Base-by-base conservation (phyloP, 2,797 vertebrate genomes). In the Scolopax rusticola region DNA sequence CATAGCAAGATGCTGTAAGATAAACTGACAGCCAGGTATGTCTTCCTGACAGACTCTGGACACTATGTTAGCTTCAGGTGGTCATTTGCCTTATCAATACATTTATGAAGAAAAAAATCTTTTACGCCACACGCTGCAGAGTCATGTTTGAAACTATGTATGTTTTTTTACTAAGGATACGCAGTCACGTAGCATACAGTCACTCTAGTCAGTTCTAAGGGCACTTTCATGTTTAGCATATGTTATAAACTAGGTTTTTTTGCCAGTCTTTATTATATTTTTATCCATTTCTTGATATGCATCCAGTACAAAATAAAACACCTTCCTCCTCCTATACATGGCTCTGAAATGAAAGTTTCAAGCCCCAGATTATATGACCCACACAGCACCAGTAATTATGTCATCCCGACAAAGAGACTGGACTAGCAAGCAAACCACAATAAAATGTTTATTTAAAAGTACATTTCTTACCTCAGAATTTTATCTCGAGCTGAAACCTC, bases 401-500 rank as follows among this genome's bases (percentile, higher is more conserved):
- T 51, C 9, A 90, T 21, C 23, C 21, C 4, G 8, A 51, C 83
- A 59, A 71, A 38, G 18, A 88, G 43, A 68, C 0, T 17, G 19
- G 16, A 57, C 53, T 47, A 65, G 24, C 25, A 90, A 83, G 7
- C 24, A 89, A 25, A 67, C 17, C 68, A 83, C 14, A 83, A 93
- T 32, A 88, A 87, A 78, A 63, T 16, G 8, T 1, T 56, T 10
- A 41, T 50, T 56, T 53, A 32, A n/a, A 85, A 95, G 40, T 38
- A 33, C 20, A 33, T 28, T 98, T 97, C 45, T 40, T 97, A 99
- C 99, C 98, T 98, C 54, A 99, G 97, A 92, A 98, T 98, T 97
- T 98, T 98, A 95, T 98, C 97, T 96, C 98, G 98, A 95, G 98
- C 96, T 96, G 98, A 98, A 98, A 99, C 94, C 96, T 99, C 98